Percentiles rank a stretch among this genome's conserved stretches.
phyloP scores from a whole-genome alignment of 2,113 vertebrate species.

The Heterochromis multidens region DNA sequence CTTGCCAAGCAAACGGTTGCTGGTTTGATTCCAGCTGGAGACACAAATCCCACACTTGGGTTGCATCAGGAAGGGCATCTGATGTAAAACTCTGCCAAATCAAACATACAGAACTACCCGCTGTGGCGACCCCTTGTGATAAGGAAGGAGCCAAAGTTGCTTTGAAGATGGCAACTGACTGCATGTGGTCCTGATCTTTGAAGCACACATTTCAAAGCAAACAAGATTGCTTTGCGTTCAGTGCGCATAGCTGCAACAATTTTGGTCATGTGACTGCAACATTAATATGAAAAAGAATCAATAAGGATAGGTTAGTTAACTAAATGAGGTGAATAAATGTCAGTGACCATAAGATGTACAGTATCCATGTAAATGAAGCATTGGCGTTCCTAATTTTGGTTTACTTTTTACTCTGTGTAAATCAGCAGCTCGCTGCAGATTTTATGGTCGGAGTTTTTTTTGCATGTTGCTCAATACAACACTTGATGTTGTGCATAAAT shows the following conservation, averaged over 20 bases:
- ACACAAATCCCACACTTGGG: no score
- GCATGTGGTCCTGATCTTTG: neutral
- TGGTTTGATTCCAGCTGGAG: neutral
- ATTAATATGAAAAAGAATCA: neutral
- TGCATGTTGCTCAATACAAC: neutral
- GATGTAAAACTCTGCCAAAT: neutral
- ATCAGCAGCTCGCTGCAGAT: neutral
- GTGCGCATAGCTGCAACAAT: neutral
- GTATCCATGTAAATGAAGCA: neutral
- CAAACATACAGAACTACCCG: neutral
- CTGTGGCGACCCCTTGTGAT: neutral
- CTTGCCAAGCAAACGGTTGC: neutral
- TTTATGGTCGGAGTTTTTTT: neutral
- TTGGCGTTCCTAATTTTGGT: neutral
- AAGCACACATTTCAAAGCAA: no score
- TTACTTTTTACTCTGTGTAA: neutral
- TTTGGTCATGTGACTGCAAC: neutral
- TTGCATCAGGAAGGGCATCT: neutral
- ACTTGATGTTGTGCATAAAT: neutral
- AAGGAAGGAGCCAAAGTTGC: rapidly evolving
- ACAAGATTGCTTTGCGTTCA: neutral
- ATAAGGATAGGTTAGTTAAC: neutral
- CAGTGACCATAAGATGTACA: neutral
- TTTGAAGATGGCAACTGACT: neutral
- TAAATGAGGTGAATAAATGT: neutral